Base-by-base conservation (phyloP, 2,888 invertebrate genomes). In the Xestoiulus laeticollis region DNA sequence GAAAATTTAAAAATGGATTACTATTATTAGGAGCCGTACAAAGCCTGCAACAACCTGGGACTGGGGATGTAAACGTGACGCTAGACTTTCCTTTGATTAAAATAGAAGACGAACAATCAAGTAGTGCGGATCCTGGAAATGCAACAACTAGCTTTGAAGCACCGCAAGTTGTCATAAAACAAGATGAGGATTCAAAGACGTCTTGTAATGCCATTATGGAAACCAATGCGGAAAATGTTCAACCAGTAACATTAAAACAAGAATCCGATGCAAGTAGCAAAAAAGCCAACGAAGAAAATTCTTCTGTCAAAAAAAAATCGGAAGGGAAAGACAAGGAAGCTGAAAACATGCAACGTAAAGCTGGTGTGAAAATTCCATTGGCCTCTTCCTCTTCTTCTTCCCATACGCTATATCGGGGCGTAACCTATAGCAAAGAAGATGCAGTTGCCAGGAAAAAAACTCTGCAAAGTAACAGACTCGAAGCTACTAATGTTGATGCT, bases 361-460 rank as follows among this genome's bases (percentile, higher is more conserved):
- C 1, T 10, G 30, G 26, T 30, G 30, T 30, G 14, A 78, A 30
- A 78, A 3, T 30, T 78, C 3, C 78, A 16, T 30, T 78, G 78
- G 30, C 78, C 8, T 14, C n/a, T n/a, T n/a, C 78, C 30, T 3
- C 30, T 14, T 30, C 78, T 78, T 30, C 78, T 78, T 30, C 30
- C 78, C 78, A 30, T 16, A n/a, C 44, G 2, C 38, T 85, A 38
- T 86, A 86, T 48, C 44, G 48, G 2, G 86, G 86, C 12, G 86
- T 59, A 10, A 86, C 86, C n/a, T 86, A 86, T 53, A 86, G 86
- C 32, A 86, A 86, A 16, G 86, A 59, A 33, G 53, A 86, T n/a
- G 44, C 59, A 44, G 26, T 48, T 33, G 32, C 33, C 1, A 86
- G 86, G 48, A 48, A 8, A 26, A 53, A 86, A 86, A 86, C 86